Conservation (phyloP, 2,797 vertebrate species). For the Falco peregrinus region DNA sequence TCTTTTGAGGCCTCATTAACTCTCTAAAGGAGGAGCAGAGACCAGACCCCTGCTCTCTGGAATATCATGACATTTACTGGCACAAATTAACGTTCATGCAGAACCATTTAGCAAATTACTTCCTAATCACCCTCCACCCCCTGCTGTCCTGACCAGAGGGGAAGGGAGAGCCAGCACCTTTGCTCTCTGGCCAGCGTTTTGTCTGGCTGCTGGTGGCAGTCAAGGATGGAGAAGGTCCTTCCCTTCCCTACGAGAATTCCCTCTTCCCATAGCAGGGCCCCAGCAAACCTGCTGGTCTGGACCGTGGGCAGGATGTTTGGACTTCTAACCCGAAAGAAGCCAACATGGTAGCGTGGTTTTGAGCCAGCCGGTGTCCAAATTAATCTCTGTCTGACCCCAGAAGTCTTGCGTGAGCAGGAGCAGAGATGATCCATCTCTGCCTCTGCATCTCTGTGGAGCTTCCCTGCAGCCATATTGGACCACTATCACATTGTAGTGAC, state of each 20-base stretch:
- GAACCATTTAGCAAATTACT: not conserved
- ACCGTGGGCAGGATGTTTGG: not conserved
- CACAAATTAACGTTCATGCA: not conserved
- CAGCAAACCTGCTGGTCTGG: not conserved
- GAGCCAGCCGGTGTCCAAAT: not conserved
- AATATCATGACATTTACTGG: conserved; percentile 4
- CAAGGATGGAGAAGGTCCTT: not conserved
- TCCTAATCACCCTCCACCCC: not conserved
- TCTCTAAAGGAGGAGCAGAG: not conserved
- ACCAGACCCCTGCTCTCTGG: not conserved
- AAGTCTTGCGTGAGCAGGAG: not conserved
- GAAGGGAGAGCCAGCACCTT: not conserved
- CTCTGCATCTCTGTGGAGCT: not conserved
- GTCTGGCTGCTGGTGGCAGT: not conserved
- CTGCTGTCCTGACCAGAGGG: not conserved
- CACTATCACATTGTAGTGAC: accelerated
- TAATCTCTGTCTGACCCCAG: not conserved
- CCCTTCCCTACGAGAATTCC: accelerated
- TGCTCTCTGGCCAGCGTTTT: not conserved
- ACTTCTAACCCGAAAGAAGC: not conserved
- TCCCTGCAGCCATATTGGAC: accelerated
- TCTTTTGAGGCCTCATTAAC: not conserved
- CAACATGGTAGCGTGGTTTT: not conserved
- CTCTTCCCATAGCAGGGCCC: not conserved
- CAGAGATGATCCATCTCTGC: accelerated